Evolutionary conservation across 2,888 invertebrate species (phyloP).

Genomic region (Sesia bembeciformis): DNA sequence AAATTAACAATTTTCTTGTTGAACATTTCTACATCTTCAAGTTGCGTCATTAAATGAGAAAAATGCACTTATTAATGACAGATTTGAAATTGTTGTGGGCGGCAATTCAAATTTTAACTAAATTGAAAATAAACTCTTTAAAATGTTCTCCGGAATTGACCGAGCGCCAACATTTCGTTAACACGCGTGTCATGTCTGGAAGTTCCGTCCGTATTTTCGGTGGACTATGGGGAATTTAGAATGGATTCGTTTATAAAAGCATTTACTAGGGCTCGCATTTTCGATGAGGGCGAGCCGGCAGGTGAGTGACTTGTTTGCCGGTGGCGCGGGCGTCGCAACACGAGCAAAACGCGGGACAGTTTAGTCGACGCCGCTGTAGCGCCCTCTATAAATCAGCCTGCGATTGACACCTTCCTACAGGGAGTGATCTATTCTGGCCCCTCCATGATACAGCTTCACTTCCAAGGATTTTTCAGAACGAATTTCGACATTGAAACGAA

Average conservation of each 20-base stretch:
- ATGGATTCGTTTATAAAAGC: slow-evolving; percentile 68
- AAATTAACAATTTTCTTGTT: slow-evolving; percentile 47
- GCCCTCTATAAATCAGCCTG: slow-evolving; percentile 67
- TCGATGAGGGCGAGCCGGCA: slow-evolving; percentile 63
- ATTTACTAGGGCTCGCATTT: slow-evolving; percentile 64
- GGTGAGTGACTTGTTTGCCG: slow-evolving; percentile 73
- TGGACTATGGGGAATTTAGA: slow-evolving; percentile 66
- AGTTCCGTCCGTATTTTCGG: slow-evolving; percentile 61
- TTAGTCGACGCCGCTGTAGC: slow-evolving; percentile 55
- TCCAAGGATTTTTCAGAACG: slow-evolving; percentile 48
- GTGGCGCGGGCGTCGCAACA: slow-evolving; percentile 43
- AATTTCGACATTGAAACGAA: slow-evolving; percentile 3
- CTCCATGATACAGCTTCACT: slow-evolving; percentile 61
- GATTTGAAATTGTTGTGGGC: slow-evolving; percentile 13
- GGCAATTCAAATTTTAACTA: slow-evolving; percentile 12
- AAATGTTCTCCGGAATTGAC: slow-evolving; percentile 52
- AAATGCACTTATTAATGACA: slow-evolving; percentile 3
- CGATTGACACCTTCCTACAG: slow-evolving; percentile 72
- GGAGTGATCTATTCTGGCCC: slow-evolving; percentile 70
- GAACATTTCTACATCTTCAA: slow-evolving; percentile 24
- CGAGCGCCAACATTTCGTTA: slow-evolving; percentile 59
- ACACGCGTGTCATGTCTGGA: slow-evolving; percentile 67
- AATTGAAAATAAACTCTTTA: slow-evolving; percentile 25
- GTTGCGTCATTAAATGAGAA: neutral
- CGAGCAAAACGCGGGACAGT: slow-evolving; percentile 65